Evolutionary conservation across 1,140 invertebrate species (phyloP).

Genomic region (Pemphigus obesinymphae): DNA sequence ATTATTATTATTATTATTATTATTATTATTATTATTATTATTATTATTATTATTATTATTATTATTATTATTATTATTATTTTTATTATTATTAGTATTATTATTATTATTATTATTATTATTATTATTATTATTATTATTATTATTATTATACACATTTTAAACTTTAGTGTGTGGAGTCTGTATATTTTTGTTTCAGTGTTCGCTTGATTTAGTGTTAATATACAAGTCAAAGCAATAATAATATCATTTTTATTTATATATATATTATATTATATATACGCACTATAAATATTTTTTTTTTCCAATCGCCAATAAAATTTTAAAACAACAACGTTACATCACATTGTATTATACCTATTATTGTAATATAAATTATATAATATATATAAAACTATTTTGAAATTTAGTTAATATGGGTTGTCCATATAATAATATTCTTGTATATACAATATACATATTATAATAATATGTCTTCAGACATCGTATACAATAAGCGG

Average conservation of each 20-base stretch:
- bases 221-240: conserved; percentile 4
- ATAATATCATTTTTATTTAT: neutral
- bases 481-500: neutral
- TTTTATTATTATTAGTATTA: too few species aligned
- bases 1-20: too few species aligned
- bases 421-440: too few species aligned
- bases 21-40: too few species aligned
- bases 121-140: too few species aligned
- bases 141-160: neutral
- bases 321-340: conserved; percentile 1
- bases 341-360: neutral
- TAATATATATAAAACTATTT: neutral
- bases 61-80: too few species aligned
- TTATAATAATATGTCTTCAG: neutral
- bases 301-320: neutral
- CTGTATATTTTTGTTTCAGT: neutral
- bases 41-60: too few species aligned
- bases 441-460: neutral
- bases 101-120: too few species aligned
- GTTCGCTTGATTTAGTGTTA: conserved; percentile 17
- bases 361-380: neutral
- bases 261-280: neutral
- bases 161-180: neutral
- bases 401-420: neutral
- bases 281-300: neutral